A percentile compares a stretch with the other conserved stretches of the same genome.
phyloP scores from a whole-genome alignment of 2,888 invertebrate genomes.

The Cetonia aurata region DNA sequence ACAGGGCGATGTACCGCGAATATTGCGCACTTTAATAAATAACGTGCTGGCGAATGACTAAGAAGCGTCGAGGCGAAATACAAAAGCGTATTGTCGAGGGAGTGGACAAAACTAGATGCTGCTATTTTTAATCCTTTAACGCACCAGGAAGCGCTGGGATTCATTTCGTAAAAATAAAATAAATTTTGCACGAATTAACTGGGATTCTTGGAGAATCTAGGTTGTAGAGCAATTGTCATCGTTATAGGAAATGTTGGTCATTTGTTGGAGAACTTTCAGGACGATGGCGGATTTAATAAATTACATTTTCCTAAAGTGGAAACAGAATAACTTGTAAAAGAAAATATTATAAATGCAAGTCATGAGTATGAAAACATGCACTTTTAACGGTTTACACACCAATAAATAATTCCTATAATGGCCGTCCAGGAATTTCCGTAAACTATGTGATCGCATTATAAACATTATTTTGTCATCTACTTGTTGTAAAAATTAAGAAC shows the following conservation, averaged over 20 bases:
- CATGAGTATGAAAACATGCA: background rate
- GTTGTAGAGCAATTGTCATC: background rate
- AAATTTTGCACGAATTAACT: background rate
- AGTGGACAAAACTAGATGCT: background rate
- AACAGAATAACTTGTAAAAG: background rate
- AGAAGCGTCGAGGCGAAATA: background rate
- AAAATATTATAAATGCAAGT: background rate
- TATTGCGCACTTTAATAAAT: slow-evolving; percentile 15
- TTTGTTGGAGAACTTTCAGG: no score
- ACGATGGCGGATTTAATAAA: no score
- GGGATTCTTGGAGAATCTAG: background rate
- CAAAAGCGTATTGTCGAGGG: background rate
- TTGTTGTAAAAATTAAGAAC: no score
- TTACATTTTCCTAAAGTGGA: background rate
- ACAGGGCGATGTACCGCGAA: slow-evolving; percentile 19
- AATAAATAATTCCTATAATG: background rate
- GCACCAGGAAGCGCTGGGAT: no score
- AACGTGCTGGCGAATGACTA: background rate
- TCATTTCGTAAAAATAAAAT: background rate
- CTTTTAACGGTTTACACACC: background rate
- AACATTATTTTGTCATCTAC: no score
- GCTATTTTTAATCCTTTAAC: no score
- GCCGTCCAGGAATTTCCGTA: no score
- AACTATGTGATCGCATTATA: no score
- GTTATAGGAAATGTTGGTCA: no score